phyloP scores from a whole-genome alignment of 2,797 vertebrate species.

The Loriculus beryllinus region DNA sequence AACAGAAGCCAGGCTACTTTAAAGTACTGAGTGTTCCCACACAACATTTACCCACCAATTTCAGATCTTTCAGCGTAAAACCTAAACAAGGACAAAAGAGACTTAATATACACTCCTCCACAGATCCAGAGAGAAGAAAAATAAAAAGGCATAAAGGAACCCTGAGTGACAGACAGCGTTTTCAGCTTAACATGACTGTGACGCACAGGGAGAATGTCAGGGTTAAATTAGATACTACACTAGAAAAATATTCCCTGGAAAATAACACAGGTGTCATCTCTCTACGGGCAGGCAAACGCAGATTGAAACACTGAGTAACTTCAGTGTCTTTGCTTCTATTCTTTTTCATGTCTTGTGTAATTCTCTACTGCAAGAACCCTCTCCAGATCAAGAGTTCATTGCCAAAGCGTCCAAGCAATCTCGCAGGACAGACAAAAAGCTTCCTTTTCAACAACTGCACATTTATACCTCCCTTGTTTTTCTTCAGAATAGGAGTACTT shows the following conservation, averaged over 20 bases:
- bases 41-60: constrained; percentile 62
- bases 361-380: neutral
- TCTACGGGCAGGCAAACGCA: neutral
- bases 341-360: neutral
- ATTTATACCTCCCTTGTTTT: constrained; percentile 3
- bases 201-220: constrained; percentile 40
- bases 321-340: neutral
- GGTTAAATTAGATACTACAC: constrained; percentile 43
- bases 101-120: constrained; percentile 50
- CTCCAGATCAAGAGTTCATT: constrained; percentile 22
- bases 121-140: neutral
- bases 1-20: constrained; percentile 62
- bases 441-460: constrained; percentile 18
- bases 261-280: neutral
- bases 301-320: neutral
- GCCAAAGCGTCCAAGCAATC: neutral
- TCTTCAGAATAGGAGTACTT: neutral
- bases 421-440: constrained; percentile 15
- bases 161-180: neutral
- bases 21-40: constrained; percentile 68
- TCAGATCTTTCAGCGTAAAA: constrained; percentile 46
- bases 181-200: neutral
- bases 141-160: constrained; percentile 10
- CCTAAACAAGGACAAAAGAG: constrained; percentile 44
- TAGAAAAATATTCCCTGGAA: constrained; percentile 16